These are phyloP conservation scores for Trichacis sp. DNA, from an alignment of 2,888 invertebrate genomes.

Conservation along the genomic window DNA sequence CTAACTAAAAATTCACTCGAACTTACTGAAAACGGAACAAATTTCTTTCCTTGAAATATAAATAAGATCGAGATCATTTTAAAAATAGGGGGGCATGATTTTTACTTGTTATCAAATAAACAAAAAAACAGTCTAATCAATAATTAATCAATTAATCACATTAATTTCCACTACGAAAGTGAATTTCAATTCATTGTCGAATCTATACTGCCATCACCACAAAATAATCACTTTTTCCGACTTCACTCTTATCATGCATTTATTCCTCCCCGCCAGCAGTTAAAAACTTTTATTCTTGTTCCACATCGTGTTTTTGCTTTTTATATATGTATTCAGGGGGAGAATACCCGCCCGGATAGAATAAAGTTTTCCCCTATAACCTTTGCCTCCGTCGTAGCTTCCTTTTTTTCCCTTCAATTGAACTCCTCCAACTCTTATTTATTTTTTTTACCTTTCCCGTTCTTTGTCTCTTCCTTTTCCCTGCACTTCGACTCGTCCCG, in stretches of 20 bases:
- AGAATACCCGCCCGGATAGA: slow-evolving; percentile 10
- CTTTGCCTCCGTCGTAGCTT: slow-evolving; percentile 11
- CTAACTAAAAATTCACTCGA: too few relatives aligned
- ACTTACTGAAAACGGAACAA: too few relatives aligned
- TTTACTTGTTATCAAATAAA: too few relatives aligned
- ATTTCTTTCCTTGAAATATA: too few relatives aligned
- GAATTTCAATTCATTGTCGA: too few relatives aligned
- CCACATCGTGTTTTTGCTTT: slow-evolving; percentile 13
- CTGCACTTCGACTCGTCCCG: neutral
- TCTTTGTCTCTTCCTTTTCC: neutral
- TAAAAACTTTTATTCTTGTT: slow-evolving; percentile 21
- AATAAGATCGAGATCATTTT: too few relatives aligned
- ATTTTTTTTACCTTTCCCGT: neutral
- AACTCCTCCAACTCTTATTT: neutral
- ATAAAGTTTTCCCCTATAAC: slow-evolving; percentile 29
- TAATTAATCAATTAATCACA: too few relatives aligned
- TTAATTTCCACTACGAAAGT: too few relatives aligned
- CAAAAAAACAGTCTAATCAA: too few relatives aligned
- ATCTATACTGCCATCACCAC: too few relatives aligned
- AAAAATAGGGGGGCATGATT: too few relatives aligned
- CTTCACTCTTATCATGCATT: slow-evolving; percentile 26
- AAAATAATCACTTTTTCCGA: too few relatives aligned
- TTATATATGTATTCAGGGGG: slow-evolving; percentile 17
- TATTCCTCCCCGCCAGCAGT: slow-evolving; percentile 12
- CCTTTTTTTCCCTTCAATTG: neutral